Base-by-base conservation (phyloP, 2,888 invertebrate genomes). In the Calliopum simillimum region DNA sequence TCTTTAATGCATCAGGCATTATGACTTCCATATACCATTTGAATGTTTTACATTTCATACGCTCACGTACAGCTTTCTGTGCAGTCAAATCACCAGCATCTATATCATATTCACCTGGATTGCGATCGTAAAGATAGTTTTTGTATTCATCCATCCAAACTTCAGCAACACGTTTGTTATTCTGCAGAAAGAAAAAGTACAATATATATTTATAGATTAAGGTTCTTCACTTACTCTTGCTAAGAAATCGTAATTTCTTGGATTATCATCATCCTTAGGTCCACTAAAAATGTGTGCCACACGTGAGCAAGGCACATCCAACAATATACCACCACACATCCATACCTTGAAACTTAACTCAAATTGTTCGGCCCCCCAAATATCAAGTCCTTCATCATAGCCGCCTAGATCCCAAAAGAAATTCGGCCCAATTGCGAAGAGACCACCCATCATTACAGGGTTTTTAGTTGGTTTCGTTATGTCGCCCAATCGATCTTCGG, bases 341-440 rank as follows among this genome's bases (percentile, higher is more conserved):
- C 98, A 98, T 77, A 82, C 92, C 90, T 98, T 98, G 81, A 98
- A 98, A 73, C 97, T 97, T 14, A 98, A 88, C 82, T 98, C 98
- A 81, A 97, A 98, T 84, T 98, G 98, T 84, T 98, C 98, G 0
- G 98, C 98, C n/a, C n/a, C n/a, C n/a, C n/a, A n/a, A n/a, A n/a
- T n/a, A n/a, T n/a, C n/a, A n/a, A n/a, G n/a, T n/a, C 95, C 95
- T 68, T 93, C 92, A 81, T 97, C 97, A 81, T 97, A 97, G 0
- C 98, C 98, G 2, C 97, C 98, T 51, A 98, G 86, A 85, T 97
- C 95, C 97, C 97, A 98, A 87, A 99, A 99, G 88, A 95, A 99
- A 74, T 91, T 90, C 0, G 92, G 87, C 70, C 93, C 92, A 69
- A 99, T 98, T 14, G 98, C 98, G 88, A 98, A 98, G 75, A 98